Base-by-base conservation (phyloP, 2,113 vertebrate genomes). In the Lasiurus cinereus region DNA sequence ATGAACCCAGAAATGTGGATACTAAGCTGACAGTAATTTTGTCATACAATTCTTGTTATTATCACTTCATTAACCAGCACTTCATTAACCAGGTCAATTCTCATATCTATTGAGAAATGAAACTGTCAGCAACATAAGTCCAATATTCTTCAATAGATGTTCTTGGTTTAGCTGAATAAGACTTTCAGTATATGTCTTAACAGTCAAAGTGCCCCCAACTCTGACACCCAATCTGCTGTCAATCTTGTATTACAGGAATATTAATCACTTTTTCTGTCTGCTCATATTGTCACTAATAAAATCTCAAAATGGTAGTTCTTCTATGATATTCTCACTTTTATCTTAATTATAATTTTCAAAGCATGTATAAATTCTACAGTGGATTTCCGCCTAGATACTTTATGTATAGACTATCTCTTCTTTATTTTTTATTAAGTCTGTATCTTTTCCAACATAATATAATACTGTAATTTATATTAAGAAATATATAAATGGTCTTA, bases 391-490 rank as follows among this genome's bases (percentile, higher is more conserved):
- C 24, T 67, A 36, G 8, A 3, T 74, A 91, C n/a, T 72, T 88
- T 50, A 70, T 52, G 36, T 77, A 21, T 22, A 74, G 14, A 82
- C 16, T 64, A 89, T 21, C 9, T 59, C 31, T 67, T 88, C 11
- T 59, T 8, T 87, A 67, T 36, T 69, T 8, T 59, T 72, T 33
- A 67, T 33, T 59, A 90, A 88, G 80, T 69, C 6, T 43, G 43
- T 74, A 19, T 91, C 24, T 88, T 90, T 88, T 91, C 67, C 72
- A 88, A 93, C 6, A 84, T 50, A 96, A 67, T 39, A 43, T 80
- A 52, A 72, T 62, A 31, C 31, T 48, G 19, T 72, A 39, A 24
- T 59, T 79, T 39, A 72, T 39, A 79, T 46, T 50, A 50, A 50
- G 9, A 8, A 74, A 64, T 36, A 27, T 91, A 74, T 91, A 70